Percentiles rank a stretch among this genome's conserved stretches.
These are phyloP conservation scores for Sebastes iracundus DNA, from an alignment of 2,797 vertebrate species.

Conservation along the genomic window DNA sequence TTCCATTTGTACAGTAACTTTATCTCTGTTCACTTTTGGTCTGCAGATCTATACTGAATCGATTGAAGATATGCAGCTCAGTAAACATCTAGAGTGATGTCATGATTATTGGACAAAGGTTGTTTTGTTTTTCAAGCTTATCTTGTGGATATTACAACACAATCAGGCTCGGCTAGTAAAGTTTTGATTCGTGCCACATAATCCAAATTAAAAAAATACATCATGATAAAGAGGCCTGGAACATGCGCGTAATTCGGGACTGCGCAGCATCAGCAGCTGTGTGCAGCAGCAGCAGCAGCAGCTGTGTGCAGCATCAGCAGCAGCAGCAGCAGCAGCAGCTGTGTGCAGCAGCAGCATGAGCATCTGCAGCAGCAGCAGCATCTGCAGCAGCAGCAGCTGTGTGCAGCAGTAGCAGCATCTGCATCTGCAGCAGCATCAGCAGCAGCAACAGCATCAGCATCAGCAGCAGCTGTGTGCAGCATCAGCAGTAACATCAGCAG, in stretches of 20 bases:
- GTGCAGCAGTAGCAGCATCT: no score
- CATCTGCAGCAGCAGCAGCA: no score
- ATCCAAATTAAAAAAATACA: not conserved
- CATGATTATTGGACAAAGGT: constrained; percentile 6
- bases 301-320: no score
- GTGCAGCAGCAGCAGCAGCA: no score
- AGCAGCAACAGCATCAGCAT: no score
- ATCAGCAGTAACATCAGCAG: no score
- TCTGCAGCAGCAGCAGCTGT: no score
- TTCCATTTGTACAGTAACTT: not conserved
- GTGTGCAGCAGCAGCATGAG: no score
- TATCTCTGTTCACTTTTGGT: constrained; percentile 39
- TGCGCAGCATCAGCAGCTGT: no score
- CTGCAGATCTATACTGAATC: constrained; percentile 34
- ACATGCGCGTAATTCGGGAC: not conserved
- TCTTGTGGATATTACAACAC: not conserved
- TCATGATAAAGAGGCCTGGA: not conserved
- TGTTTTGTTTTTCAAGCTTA: not conserved
- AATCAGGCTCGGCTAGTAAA: not conserved
- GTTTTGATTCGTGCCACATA: not conserved
- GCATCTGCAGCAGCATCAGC: no score
- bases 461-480: no score
- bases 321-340: no score
- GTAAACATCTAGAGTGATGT: constrained; percentile 52
- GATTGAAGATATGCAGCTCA: constrained; percentile 48